phyloP scores from a whole-genome alignment of 2,888 invertebrate species.

The Cosmopolites sordidus region DNA sequence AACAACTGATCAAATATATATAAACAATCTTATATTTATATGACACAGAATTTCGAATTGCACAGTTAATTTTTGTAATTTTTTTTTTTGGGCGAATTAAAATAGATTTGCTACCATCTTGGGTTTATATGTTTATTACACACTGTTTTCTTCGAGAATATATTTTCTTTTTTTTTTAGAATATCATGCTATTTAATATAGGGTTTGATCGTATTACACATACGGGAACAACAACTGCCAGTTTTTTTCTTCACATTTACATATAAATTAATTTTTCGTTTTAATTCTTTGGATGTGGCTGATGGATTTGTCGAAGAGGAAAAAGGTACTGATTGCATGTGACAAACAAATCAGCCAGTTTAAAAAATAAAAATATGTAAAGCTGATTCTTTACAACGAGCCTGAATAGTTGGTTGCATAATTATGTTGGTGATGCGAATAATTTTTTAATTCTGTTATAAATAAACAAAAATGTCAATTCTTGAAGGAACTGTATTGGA shows the following conservation, averaged over 20 bases:
- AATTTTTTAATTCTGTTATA: no score
- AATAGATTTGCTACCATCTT: slow-evolving; percentile 10
- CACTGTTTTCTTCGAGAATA: background rate
- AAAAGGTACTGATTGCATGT: no score
- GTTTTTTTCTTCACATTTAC: slow-evolving; percentile 9
- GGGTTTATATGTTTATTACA: no score
- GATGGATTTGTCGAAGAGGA: no score
- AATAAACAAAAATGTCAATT: no score
- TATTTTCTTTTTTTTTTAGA: slow-evolving; percentile 16
- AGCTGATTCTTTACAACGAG: no score
- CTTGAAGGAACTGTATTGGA: no score
- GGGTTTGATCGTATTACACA: slow-evolving; percentile 13
- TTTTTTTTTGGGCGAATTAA: slow-evolving; percentile 5
- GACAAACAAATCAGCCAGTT: no score
- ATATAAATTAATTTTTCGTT: slow-evolving; percentile 1
- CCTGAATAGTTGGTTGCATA: no score
- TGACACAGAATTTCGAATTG: slow-evolving; percentile 2
- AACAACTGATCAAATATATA: slow-evolving; percentile 13
- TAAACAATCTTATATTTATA: slow-evolving; percentile 9
- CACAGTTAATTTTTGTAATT: slow-evolving; percentile 1
- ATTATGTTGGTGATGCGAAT: no score
- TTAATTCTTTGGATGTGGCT: no score
- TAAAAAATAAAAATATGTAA: no score
- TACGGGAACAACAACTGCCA: slow-evolving; percentile 17
- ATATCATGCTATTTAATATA: slow-evolving; percentile 17